Percentiles rank a stretch among this genome's conserved stretches.
Evolutionary conservation across 1,140 invertebrate species (phyloP).

Genomic region (Chrysoperla carnea): DNA sequence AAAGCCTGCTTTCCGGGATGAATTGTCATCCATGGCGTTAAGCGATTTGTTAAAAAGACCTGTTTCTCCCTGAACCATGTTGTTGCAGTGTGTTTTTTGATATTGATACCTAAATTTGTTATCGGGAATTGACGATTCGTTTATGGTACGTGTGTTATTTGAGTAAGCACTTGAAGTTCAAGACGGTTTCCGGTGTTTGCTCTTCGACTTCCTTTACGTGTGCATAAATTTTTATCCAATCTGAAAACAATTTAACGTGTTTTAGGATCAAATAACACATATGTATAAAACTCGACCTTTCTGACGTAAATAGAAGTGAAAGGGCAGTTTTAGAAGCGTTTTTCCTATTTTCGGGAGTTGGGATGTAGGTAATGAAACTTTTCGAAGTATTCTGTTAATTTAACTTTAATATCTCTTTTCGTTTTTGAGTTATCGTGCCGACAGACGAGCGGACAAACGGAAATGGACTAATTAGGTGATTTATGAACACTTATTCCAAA

Average conservation of each 20-base stretch:
- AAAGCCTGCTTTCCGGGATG: slow-evolving; percentile 21
- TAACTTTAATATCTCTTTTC: too few species aligned
- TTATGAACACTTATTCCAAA: too few species aligned
- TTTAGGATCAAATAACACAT: background rate
- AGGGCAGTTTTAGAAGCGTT: too few species aligned
- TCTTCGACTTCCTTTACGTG: slow-evolving; percentile 51
- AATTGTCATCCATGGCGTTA: slow-evolving; percentile 8
- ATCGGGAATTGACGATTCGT: slow-evolving; percentile 9
- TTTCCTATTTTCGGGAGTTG: too few species aligned
- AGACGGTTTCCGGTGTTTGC: slow-evolving; percentile 61
- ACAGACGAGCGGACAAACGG: too few species aligned
- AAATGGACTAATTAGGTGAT: too few species aligned
- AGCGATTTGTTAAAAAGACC: slow-evolving; percentile 13
- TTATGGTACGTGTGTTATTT: slow-evolving; percentile 67
- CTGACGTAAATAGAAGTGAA: too few species aligned
- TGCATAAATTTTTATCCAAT: slow-evolving; percentile 51
- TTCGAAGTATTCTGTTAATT: too few species aligned
- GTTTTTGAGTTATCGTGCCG: too few species aligned
- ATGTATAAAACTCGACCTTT: too few species aligned
- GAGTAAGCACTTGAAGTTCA: slow-evolving; percentile 59
- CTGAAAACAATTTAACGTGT: slow-evolving; percentile 27
- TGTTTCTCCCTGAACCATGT: slow-evolving; percentile 13
- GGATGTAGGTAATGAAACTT: too few species aligned
- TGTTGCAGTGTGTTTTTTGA: background rate
- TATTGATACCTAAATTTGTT: background rate